Base-by-base conservation (phyloP, 2,797 vertebrate genomes). In the Taeniopygia guttata region DNA sequence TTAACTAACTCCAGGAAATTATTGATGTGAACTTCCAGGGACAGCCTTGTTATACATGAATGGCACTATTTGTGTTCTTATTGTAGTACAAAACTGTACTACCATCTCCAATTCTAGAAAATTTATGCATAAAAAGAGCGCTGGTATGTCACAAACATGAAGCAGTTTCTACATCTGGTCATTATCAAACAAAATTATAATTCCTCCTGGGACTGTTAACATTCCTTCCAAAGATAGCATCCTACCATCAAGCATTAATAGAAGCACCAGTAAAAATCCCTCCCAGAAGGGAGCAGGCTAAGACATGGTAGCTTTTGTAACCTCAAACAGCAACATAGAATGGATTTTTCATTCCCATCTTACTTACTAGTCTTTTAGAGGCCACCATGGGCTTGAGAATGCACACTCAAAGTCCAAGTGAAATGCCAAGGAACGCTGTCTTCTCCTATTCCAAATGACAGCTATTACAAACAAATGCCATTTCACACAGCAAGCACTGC, bases 361-460 rank as follows among this genome's bases (percentile, higher is more conserved):
- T 34, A 8, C 36, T 60, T 56, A 42, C 10, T 7, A 43, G 42
- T 36, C 16, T 83, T 94, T 40, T 38, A 46, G 68, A 85, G 42
- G 38, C 64, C 63, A 89, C 22, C 42, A 7, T 70, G 38, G 67
- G 27, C 27, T 45, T 60, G 64, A 75, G 66, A 77, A 22, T 2
- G 3, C 49, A 74, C 9, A 64, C 34, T 20, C 40, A 2, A 75
- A 89, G 46, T 25, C 60, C 54, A 69, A 64, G 34, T 21, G 58
- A 84, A 82, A 77, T 14, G 19, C 48, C 38, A 75, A 55, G 64
- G 48, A 85, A 91, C 27, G 18, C 45, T 46, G 15, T 29, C 38
- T n/a, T 40, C 54, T 86, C 76, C 80, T 0, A 0, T 55, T 86
- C 55, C 54, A 45, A 86, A 84, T 51, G 60, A 49, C 0, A 0